phyloP scores from a whole-genome alignment of 2,113 vertebrate species.

The Eretmodus cyanostictus region DNA sequence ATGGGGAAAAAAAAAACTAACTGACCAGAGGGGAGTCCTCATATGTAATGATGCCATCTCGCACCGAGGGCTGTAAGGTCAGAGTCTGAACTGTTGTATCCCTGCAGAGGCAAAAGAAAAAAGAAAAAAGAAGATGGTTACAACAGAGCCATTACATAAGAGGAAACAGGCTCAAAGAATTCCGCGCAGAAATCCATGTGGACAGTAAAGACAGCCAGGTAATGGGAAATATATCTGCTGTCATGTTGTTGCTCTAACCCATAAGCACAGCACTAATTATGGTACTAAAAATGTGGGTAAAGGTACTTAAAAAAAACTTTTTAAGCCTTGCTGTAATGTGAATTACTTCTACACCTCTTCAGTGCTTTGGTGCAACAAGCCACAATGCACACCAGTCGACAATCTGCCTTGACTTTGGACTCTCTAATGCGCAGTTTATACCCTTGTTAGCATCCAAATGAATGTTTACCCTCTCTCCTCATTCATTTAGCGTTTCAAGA shows the following conservation, averaged over 20 bases:
- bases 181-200: not conserved
- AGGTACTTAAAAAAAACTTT: not conserved
- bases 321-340: not conserved
- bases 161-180: not conserved
- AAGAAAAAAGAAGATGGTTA: not conserved
- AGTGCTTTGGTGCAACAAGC: not conserved
- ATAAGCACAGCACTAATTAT: not conserved
- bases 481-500: not conserved
- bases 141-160: not conserved
- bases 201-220: not conserved
- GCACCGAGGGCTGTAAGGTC: slow-evolving; percentile 92
- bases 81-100: slow-evolving; percentile 96
- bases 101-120: slow-evolving; percentile 54
- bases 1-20: rapidly evolving
- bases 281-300: not conserved
- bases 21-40: slow-evolving; percentile 90
- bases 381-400: not conserved
- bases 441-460: not conserved
- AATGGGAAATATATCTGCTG: not conserved
- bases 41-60: slow-evolving; percentile 86
- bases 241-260: not conserved
- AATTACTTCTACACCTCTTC: not conserved
- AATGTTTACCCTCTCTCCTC: not conserved
- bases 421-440: not conserved
- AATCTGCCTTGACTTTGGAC: not conserved